Base-by-base conservation (phyloP, 2,797 vertebrate species). In the Triplophysa yarkandensis region DNA sequence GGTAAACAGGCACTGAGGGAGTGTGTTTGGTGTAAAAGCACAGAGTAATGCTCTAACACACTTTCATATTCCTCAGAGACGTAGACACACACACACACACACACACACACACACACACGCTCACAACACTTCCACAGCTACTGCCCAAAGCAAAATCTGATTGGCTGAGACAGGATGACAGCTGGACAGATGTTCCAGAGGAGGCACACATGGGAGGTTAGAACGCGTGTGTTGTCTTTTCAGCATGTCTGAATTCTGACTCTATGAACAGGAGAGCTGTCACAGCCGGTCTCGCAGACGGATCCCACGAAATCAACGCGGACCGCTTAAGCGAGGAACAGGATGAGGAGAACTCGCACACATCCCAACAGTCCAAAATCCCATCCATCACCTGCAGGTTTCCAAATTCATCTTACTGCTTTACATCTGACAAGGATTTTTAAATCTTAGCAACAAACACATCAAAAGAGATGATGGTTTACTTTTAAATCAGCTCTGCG, bases 131-230 rank as follows among this genome's bases (percentile, higher is more conserved):
- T 90, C 84, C 87, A 79, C 89, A 92, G 90, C 91, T 92, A 90
- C 90, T 92, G 87, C 87, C 85, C 88, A 75, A 79, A 88, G 89
- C 87, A 86, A 83, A 68, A 84, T 71, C 85, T 90, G 89, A 90
- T 88, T 92, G 88, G 85, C 86, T 89, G 82, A 87, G 88, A 90
- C 74, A 86, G 75, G 61, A 74, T 92, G 92, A 93, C 92, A 93
- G 91, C 89, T 91, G 92, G 92, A 90, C 92, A 92, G 92, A 89
- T 93, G 92, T 92, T 92, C 83, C 85, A 87, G 85, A 88, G 88
- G 88, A 91, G 80, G 86, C 84, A 89, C 83, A 80, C 88, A 89
- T 83, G 80, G 89, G 90, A 91, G 86, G 87, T 88, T 91, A 86
- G 81, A 84, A 82, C 52, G 10, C 74, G 81, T 79, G 83, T 52